Base-by-base conservation (phyloP, 2,888 invertebrate species). In the Scelioninae gen. 2 region DNA sequence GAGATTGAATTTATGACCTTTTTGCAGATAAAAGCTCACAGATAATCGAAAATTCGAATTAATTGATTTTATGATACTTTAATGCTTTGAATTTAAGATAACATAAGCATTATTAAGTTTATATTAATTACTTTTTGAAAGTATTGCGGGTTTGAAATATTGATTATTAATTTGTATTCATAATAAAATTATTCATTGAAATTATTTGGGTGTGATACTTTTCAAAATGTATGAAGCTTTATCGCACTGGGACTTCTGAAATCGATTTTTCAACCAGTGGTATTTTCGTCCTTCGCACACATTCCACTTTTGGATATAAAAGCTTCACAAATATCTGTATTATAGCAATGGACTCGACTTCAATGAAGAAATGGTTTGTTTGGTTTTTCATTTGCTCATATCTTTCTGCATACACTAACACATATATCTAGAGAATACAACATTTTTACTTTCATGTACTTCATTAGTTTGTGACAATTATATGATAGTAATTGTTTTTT, bases 1-100 rank as follows among this genome's bases (percentile, higher is more conserved):
- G 74, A 70, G 77, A 74, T 71, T 64, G 41, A 70, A 70, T 70
- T 70, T 70, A 70, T 25, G 71, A 64, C 63, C 52, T 64, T 71
- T 70, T 50, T 39, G 57, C 57, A 71, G 64, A 71, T 71, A 71
- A 71, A 71, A 64, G 45, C 60, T 46, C 19, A 18, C 46, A 60
- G 64, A 71, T 71, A 64, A 64, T 71, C 71, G 71, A 64, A 71
- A 71, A 58, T 71, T 58, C 45, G 64, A 71, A 71, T 58, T 71
- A 71, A 71, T 64, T 64, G 71, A 71, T 71, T 64, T 52, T 46
- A 64, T 58, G 70, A 64, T 64, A 52, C 41, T 57, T 58, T 48
- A 52, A 58, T 61, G n/a, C n/a, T n/a, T n/a, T n/a, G n/a, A n/a
- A n/a, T n/a, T n/a, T n/a, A n/a, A n/a, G n/a, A n/a, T n/a, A n/a